Percentiles rank a stretch among this genome's conserved stretches.
Evolutionary conservation across 1,140 invertebrate species (phyloP).

Genomic region (Drosophila murphyi): DNA sequence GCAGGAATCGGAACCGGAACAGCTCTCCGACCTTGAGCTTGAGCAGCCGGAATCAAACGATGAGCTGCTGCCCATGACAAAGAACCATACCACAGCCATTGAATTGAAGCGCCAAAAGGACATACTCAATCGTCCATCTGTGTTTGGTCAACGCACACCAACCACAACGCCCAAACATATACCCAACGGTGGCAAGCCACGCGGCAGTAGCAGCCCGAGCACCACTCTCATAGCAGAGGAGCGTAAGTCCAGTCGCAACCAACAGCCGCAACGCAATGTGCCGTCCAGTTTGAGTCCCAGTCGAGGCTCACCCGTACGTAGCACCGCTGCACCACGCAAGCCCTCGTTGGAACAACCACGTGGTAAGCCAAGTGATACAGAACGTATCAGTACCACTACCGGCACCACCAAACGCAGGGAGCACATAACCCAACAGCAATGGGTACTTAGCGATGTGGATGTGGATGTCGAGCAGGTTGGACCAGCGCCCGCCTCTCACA

Average conservation of each 20-base stretch:
- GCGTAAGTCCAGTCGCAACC: slow-evolving; percentile 51
- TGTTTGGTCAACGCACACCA: slow-evolving; percentile 64
- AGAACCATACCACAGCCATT: slow-evolving; percentile 67
- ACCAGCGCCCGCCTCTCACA: neutral
- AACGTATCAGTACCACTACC: slow-evolving; percentile 15
- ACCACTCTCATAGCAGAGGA: slow-evolving; percentile 58
- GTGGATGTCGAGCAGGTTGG: slow-evolving; percentile 53
- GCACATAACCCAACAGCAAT: slow-evolving; percentile 59
- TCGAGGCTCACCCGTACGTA: slow-evolving; percentile 15
- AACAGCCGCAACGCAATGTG: slow-evolving; percentile 23
- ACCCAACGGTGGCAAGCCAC: slow-evolving; percentile 16
- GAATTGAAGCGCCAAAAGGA: slow-evolving; percentile 84
- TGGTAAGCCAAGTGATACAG: slow-evolving; percentile 7
- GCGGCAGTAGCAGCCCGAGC: slow-evolving; percentile 26
- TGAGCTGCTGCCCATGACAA: slow-evolving; percentile 68
- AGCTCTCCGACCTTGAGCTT: slow-evolving; percentile 19
- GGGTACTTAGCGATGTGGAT: slow-evolving; percentile 64
- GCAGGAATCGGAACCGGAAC: slow-evolving; percentile 50
- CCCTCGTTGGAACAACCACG: slow-evolving; percentile 21
- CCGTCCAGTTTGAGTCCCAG: slow-evolving; percentile 4
- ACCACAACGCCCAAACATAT: slow-evolving; percentile 6
- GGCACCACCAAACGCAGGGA: slow-evolving; percentile 47
- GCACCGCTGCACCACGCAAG: slow-evolving; percentile 25
- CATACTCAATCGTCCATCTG: slow-evolving; percentile 85
- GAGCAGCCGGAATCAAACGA: slow-evolving; percentile 45